phyloP scores from a whole-genome alignment of 2,797 vertebrate species.

The Enteromius trimaculatus region DNA sequence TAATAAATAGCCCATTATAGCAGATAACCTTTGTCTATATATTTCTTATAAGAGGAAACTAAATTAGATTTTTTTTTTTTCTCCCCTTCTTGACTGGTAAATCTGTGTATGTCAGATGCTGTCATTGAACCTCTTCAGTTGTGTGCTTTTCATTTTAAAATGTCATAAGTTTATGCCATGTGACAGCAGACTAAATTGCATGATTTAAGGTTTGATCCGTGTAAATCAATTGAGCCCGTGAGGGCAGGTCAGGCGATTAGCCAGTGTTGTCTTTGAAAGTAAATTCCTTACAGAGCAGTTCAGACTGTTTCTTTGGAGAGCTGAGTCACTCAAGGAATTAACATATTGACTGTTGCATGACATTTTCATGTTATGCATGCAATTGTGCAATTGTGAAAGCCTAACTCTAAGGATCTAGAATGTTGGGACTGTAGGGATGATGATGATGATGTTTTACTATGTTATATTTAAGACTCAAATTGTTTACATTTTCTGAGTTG shows the following conservation, averaged over 20 bases:
- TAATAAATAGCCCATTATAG: not conserved
- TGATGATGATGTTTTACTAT: not conserved
- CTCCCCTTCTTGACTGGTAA: not conserved
- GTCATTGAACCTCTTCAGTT: slow-evolving; percentile 56
- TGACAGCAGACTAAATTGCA: slow-evolving; percentile 57
- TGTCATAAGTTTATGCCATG: slow-evolving; percentile 65
- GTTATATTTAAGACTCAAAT: no score
- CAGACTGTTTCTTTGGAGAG: slow-evolving; percentile 14
- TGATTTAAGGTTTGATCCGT: slow-evolving; percentile 59
- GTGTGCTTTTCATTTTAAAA: slow-evolving; percentile 48
- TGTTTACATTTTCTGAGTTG: not conserved
- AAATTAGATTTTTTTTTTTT: not conserved
- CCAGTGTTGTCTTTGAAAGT: slow-evolving; percentile 41
- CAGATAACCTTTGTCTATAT: not conserved
- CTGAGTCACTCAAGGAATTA: slow-evolving; percentile 29
- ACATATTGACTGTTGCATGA: slow-evolving; percentile 27
- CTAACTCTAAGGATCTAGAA: not conserved
- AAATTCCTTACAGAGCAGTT: slow-evolving; percentile 40
- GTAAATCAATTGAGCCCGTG: slow-evolving; percentile 55
- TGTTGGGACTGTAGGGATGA: not conserved
- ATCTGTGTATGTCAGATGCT: slow-evolving; percentile 55
- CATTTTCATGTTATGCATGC: slow-evolving; percentile 2
- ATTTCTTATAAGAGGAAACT: not conserved
- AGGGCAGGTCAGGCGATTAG: slow-evolving; percentile 44
- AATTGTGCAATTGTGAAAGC: not conserved